Percentiles rank a stretch among this genome's conserved stretches.
Evolutionary conservation across 2,113 vertebrate species (phyloP).

Genomic region (Petrocephalus zakoni): DNA sequence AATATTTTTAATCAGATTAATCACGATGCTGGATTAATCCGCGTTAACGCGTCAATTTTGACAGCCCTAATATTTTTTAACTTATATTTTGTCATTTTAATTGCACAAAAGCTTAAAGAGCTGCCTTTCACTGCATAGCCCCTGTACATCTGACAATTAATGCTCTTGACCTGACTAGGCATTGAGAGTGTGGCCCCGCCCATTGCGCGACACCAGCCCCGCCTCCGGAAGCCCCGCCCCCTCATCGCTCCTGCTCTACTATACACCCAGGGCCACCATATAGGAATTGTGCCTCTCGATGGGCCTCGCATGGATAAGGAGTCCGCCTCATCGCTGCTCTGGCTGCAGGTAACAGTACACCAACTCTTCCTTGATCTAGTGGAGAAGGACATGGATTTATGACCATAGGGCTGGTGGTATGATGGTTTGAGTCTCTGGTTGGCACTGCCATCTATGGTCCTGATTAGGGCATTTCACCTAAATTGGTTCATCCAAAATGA

Average conservation of each 20-base stretch:
- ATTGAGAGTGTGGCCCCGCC: constrained; percentile 59
- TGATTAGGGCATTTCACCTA: not conserved
- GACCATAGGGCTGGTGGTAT: not conserved
- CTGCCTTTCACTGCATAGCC: not conserved
- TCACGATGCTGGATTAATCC: too few species aligned
- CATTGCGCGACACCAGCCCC: constrained; percentile 42
- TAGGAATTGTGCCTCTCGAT: constrained; percentile 66
- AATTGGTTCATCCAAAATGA: not conserved
- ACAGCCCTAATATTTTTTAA: not conserved
- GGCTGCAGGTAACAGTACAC: constrained; percentile 58
- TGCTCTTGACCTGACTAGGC: constrained; percentile 46
- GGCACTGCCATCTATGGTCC: not conserved
- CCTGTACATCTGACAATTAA: not conserved
- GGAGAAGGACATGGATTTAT: not conserved
- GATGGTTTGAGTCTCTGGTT: not conserved
- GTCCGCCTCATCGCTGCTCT: constrained; percentile 61
- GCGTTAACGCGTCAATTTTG: too few species aligned
- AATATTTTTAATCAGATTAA: too few species aligned
- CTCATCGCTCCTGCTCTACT: constrained; percentile 62
- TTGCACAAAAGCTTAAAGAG: not conserved
- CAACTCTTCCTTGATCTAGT: not conserved
- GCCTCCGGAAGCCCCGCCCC: constrained; percentile 50
- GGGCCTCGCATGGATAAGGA: constrained; percentile 65
- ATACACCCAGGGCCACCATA: constrained; percentile 72
- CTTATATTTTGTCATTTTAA: not conserved